A percentile compares a stretch with the other conserved stretches of the same genome.
Conservation (phyloP, 2,797 vertebrate genomes). For the Hafferia zeledoni region DNA sequence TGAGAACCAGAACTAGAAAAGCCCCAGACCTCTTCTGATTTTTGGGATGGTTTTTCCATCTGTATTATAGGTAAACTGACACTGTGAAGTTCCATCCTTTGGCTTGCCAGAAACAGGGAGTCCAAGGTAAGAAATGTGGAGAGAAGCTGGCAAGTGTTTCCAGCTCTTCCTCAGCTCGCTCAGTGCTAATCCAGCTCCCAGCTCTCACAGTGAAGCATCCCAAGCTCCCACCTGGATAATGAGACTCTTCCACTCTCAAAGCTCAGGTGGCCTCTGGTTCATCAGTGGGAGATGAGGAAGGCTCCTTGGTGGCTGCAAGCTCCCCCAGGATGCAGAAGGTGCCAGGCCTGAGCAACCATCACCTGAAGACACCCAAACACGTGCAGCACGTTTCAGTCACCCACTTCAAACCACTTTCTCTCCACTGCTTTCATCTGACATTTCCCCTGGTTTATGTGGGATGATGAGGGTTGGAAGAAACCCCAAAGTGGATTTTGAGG, state of each 20-base stretch:
- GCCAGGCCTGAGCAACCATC: not conserved
- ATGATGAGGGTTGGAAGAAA: not conserved
- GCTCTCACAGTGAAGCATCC: fast-evolving
- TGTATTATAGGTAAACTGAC: not conserved
- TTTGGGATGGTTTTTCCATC: not conserved
- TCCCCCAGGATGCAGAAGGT: not conserved
- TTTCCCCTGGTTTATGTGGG: not conserved
- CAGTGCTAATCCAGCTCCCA: fast-evolving
- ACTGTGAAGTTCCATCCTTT: not conserved
- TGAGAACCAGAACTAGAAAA: not conserved
- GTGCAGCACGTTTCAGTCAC: not conserved
- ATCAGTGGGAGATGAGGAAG: not conserved
- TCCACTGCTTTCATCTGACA: not conserved
- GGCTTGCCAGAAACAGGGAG: not conserved
- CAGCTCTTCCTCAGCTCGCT: not conserved
- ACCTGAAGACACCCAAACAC: not conserved
- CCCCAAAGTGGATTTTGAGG: not conserved
- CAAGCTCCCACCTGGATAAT: not conserved
- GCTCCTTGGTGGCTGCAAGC: not conserved
- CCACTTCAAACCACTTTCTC: not conserved
- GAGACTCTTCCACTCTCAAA: not conserved
- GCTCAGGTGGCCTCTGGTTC: not conserved
- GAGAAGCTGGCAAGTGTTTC: not conserved
- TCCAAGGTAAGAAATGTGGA: fast-evolving
- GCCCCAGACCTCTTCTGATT: not conserved